A percentile compares a stretch with the other conserved stretches of the same genome.
phyloP scores from a whole-genome alignment of 2,113 vertebrate species.

The Carassius auratus region DNA sequence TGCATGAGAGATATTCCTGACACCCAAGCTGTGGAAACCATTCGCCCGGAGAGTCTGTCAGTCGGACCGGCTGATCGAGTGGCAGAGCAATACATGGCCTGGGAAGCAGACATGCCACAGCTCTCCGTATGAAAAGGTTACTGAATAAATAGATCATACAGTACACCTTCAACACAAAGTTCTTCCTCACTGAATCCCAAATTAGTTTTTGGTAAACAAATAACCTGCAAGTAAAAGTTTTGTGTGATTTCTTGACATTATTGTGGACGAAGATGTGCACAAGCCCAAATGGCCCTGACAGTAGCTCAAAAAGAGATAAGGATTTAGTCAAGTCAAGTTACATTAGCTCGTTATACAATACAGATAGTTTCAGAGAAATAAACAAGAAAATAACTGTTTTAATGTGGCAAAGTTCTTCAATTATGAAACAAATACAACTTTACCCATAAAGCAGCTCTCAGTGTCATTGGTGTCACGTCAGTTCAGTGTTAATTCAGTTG shows the following conservation, averaged over 20 bases:
- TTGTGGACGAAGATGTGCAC: not conserved
- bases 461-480: no score
- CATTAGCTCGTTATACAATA: no score
- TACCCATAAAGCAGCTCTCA: no score
- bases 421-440: no score
- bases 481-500: no score
- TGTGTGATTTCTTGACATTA: not conserved
- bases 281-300: not conserved
- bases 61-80: no score
- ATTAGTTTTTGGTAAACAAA: not conserved
- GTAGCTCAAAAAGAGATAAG: not conserved
- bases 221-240: not conserved
- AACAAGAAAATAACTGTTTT: no score
- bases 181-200: not conserved
- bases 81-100: no score
- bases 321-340: not conserved
- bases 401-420: no score
- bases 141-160: constrained; percentile 54
- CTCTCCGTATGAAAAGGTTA: constrained; percentile 56
- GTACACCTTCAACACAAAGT: not conserved
- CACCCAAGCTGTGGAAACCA: not conserved
- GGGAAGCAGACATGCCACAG: not conserved
- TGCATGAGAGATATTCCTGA: constrained; percentile 47
- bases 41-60: not conserved
- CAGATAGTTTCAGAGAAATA: no score